These are phyloP conservation scores for Masnerella sp. DNA, from an alignment of 2,888 invertebrate genomes.

Conservation along the genomic window DNA sequence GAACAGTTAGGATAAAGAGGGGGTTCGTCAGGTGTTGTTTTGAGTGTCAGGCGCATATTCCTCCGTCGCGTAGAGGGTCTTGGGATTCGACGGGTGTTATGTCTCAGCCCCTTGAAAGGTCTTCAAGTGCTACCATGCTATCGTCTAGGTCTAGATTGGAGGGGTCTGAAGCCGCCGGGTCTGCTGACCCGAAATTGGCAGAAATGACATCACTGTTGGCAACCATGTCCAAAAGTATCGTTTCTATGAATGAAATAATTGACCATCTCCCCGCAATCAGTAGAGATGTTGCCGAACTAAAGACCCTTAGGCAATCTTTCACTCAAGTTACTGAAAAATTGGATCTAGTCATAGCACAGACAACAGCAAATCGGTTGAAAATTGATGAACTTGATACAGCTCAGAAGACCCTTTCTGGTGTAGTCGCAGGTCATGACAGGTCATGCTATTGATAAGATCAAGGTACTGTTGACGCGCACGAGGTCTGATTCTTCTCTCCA, in stretches of 20 bases:
- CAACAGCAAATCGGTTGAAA: background rate
- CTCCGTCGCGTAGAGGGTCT: no score
- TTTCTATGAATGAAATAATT: background rate
- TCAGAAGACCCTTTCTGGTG: background rate
- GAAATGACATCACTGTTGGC: no score
- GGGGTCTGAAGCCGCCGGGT: no score
- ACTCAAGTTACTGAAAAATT: background rate
- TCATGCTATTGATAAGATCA: background rate
- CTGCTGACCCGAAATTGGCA: no score
- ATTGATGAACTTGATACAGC: background rate
- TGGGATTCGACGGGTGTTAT: no score
- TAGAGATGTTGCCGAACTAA: constrained; percentile 16
- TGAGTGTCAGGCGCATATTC: no score
- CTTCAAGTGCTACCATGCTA: no score
- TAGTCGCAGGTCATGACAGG: background rate
- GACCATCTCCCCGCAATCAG: background rate
- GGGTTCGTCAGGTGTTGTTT: no score
- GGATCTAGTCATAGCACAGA: background rate
- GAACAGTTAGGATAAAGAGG: no score
- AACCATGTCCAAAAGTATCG: background rate
- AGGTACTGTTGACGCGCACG: background rate
- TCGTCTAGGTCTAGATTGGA: no score
- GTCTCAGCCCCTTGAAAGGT: no score
- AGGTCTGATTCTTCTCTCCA: background rate
- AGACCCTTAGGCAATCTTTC: background rate